Base-by-base conservation (phyloP, 2,113 vertebrate species). In the Myotis davidii region DNA sequence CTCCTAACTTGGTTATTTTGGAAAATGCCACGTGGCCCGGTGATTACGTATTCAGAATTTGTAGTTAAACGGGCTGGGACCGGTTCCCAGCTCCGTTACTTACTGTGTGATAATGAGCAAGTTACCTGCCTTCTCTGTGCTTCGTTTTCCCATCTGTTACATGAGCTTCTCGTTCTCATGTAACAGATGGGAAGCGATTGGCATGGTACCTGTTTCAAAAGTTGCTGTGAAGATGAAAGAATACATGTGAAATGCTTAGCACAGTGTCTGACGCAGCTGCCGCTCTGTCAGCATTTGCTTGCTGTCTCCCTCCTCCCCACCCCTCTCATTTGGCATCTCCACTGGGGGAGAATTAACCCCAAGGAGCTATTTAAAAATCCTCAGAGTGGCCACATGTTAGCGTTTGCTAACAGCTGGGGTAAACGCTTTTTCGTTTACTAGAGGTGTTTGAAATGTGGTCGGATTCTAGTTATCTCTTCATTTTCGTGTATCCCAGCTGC, bases 1-100 rank as follows among this genome's bases (percentile, higher is more conserved):
- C 48, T 65, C 9, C 91, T 61, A 69, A 29, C 29, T 64, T 77
- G 29, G 69, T 90, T 78, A 76, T 89, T 96, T 93, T 85, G 48
- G 61, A 73, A 96, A 94, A 82, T 65, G 48, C 65, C 82, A 78
- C 83, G 20, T 52, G 69, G 42, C 29, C 45, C 32, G 78, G 20
- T 29, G 48, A 69, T 72, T 74, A 14, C 23, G 61, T 90, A 56
- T 82, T 82, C 61, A 6, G 29, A 50, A 77, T 93, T 86, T 73
- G 6, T 45, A 67, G 48, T 77, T 79, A 88, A 85, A 81, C 34
- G 48, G 32, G 65, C 59, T 88, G 17, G 39, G 64, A 77, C 74
- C 73, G 77, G 21, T 50, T 72, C 12, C 29, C 69, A 91, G 74
- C 64, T 89, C 32, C n/a, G 34, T 78, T 74, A 37, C n/a, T 72